These are phyloP conservation scores for Aegithalos caudatus DNA, from an alignment of 2,113 vertebrate genomes.

Conservation along the genomic window DNA sequence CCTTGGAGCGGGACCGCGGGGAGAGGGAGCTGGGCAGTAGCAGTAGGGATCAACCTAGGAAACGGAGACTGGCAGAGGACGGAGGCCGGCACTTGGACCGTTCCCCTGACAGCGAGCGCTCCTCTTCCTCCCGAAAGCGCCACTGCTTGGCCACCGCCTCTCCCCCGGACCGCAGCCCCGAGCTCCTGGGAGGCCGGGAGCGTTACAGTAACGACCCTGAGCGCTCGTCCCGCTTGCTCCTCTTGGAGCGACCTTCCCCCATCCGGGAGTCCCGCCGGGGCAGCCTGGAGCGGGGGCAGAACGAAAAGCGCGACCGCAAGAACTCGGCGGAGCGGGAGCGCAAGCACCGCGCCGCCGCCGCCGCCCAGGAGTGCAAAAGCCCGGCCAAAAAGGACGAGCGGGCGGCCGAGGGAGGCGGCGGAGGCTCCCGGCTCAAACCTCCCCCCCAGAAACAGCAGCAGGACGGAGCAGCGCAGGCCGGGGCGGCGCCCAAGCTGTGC, in stretches of 20 bases:
- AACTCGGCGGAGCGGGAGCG: constrained; percentile 79
- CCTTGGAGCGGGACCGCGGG: constrained; percentile 86
- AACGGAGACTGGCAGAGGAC: constrained; percentile 86
- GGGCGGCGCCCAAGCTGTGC: constrained; percentile 81
- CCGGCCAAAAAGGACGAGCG: constrained; percentile 83
- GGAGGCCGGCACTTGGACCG: constrained; percentile 86
- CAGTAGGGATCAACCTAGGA: constrained; percentile 84
- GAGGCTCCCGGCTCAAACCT: constrained; percentile 66
- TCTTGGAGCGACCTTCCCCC: constrained; percentile 83
- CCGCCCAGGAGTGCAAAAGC: constrained; percentile 77
- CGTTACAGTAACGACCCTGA: constrained; percentile 90
- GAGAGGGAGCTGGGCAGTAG: constrained; percentile 78
- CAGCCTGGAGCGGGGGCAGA: constrained; percentile 81
- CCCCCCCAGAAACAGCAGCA: constrained; percentile 67
- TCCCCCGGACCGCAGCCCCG: constrained; percentile 89
- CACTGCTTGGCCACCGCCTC: constrained; percentile 76
- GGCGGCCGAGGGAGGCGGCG: constrained; percentile 57
- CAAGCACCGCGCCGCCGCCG: constrained; percentile 72
- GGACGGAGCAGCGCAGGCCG: constrained; percentile 67
- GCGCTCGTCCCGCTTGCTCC: constrained; percentile 74
- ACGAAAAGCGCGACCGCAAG: constrained; percentile 78
- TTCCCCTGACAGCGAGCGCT: constrained; percentile 92
- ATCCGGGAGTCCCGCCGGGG: constrained; percentile 77
- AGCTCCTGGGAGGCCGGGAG: constrained; percentile 84
- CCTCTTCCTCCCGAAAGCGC: constrained; percentile 79